Evolutionary conservation across 2,888 invertebrate genomes (phyloP).

Genomic region (Strigamia transsilvanica): DNA sequence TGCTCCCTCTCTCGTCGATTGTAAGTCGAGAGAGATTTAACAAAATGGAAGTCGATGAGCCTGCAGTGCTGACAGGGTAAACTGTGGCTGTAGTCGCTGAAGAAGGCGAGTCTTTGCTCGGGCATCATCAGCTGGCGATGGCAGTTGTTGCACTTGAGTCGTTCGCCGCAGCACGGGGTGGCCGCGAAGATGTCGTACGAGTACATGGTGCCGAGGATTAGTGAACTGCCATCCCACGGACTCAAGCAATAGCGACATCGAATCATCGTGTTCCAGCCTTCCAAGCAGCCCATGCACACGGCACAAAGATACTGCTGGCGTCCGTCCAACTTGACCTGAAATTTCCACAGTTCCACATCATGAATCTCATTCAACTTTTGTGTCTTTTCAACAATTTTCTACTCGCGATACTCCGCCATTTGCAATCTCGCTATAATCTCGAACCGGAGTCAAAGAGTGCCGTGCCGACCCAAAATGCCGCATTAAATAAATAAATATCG

Average conservation of each 20-base stretch:
- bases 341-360: background rate
- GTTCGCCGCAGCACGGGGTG: slow-evolving; percentile 92
- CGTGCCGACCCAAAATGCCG: background rate
- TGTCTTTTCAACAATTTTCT: background rate
- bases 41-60: slow-evolving; percentile 90
- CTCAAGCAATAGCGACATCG: slow-evolving; percentile 84
- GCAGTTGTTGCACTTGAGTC: slow-evolving; percentile 94
- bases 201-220: slow-evolving; percentile 97
- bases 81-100: slow-evolving; percentile 93
- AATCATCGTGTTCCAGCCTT: slow-evolving; percentile 74
- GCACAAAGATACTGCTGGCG: slow-evolving; percentile 89
- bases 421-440: background rate
- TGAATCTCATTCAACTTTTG: too few species aligned
- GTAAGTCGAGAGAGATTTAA: slow-evolving; percentile 80
- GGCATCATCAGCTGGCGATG: slow-evolving; percentile 86
- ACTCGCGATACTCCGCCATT: background rate
- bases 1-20: slow-evolving; percentile 52
- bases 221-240: slow-evolving; percentile 91
- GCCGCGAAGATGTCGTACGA: slow-evolving; percentile 98
- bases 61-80: slow-evolving; percentile 92
- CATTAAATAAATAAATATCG: background rate
- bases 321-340: slow-evolving; percentile 88
- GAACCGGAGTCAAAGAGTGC: background rate
- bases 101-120: slow-evolving; percentile 85
- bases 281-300: slow-evolving; percentile 93